Evolutionary conservation across 2,888 invertebrate species (phyloP), one percentile per base, ranked within the genome.

Genomic region (Ennomos fuscantarius): DNA sequence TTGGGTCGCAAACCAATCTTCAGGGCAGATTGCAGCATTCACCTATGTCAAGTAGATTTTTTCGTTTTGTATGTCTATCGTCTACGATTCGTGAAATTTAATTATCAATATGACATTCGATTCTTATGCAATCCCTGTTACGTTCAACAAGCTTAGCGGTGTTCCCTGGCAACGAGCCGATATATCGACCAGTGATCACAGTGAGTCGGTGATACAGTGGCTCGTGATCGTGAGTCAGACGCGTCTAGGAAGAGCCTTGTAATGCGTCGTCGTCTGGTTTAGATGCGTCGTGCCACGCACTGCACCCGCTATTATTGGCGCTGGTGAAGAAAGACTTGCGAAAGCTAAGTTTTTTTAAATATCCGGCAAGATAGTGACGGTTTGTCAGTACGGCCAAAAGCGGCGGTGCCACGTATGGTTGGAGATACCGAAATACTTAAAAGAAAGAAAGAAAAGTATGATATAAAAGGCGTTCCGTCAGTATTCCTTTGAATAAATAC

Each of bases 191-290:
- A 41, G 49, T 37, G 47, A 48, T 57, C 52, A 52, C 52, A 43
- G 24, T 24, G 24, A 24, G 24, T 24, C 5, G 24, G 40, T 39
- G 49, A 50, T 37, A 46, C 46, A 50, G 53, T 49, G 45, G 24
- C 12, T 33, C 9, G 40, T 68, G 65, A 68, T 33, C 9, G 40
- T 68, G 65, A 68, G 53, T 66, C 70, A 70, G 43, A 24, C 24
- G 34, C 36, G 37, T 49, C 47, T 64, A 68, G 70, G 70, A 70
- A 70, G 68, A 65, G 72, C 80, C 81, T 79, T 79, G 78, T 69
- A 50, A 48, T 24, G 41, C 13, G 24, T 15, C 62, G 62, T 10
- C 44, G 55, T 31, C 54, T 36, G 50, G 63, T 58, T 66, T 58
- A 57, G 43, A 41, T 58, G 62, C 62, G 59, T 31, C 35, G 33